phyloP scores from a whole-genome alignment of 2,888 invertebrate species.

The Rhamphomyia laevipes region DNA sequence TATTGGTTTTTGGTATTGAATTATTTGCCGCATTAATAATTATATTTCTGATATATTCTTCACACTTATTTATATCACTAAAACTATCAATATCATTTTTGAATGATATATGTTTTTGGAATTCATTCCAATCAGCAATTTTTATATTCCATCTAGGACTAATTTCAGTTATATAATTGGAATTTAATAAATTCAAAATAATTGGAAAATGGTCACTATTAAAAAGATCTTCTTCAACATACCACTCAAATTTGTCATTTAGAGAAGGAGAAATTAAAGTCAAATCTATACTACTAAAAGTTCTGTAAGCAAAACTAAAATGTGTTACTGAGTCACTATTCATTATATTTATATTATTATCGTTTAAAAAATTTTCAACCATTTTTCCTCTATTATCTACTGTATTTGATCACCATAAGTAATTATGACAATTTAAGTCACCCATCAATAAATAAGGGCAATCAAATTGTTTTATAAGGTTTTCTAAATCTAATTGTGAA shows the following conservation, averaged over 20 bases:
- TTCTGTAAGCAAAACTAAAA: background rate
- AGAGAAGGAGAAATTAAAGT: background rate
- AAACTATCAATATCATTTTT: background rate
- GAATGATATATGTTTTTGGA: background rate
- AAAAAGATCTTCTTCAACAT: slow-evolving; percentile 3
- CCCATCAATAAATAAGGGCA: too few relatives aligned
- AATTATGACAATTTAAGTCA: too few relatives aligned
- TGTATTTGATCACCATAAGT: too few relatives aligned
- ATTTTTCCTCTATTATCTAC: too few relatives aligned
- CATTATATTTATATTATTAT: slow-evolving; percentile 1
- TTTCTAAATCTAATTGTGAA: too few relatives aligned
- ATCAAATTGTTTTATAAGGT: too few relatives aligned
- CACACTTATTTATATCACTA: background rate
- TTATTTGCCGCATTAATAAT: too few relatives aligned
- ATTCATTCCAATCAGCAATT: background rate
- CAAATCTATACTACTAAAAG: background rate
- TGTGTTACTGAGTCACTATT: slow-evolving; percentile 1
- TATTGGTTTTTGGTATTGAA: too few relatives aligned
- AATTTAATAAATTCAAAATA: background rate
- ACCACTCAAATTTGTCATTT: slow-evolving; percentile 1
- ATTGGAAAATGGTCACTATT: slow-evolving; percentile 7
- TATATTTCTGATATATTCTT: background rate
- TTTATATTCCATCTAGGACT: background rate
- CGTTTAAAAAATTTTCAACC: background rate
- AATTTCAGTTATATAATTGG: background rate